Conservation (phyloP, 2,113 vertebrate genomes). For the Romanogobio albipinnatus region DNA sequence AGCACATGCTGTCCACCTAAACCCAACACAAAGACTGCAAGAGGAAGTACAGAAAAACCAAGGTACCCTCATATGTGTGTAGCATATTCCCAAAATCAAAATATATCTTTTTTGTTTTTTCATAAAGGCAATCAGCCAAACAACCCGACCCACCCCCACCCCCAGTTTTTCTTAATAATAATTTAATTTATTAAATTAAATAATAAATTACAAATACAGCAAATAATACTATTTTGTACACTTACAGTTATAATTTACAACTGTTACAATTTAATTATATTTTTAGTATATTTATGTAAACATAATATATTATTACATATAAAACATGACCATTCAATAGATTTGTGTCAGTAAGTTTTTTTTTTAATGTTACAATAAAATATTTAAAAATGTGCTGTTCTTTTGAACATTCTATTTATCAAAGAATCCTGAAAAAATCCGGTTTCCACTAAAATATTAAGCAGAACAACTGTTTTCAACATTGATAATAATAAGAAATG, state of each 20-base stretch:
- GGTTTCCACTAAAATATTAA: not conserved
- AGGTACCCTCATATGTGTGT: not conserved
- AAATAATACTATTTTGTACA: not conserved
- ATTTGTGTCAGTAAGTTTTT: too few species aligned
- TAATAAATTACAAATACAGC: not conserved
- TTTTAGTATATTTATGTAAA: too few species aligned
- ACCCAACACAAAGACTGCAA: not conserved
- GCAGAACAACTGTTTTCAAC: not conserved
- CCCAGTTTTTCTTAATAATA: too few species aligned
- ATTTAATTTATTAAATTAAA: not conserved
- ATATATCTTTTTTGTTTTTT: not conserved
- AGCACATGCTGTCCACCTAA: constrained; percentile 12
- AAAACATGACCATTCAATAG: too few species aligned
- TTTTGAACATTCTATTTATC: not conserved
- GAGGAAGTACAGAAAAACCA: not conserved
- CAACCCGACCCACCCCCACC: too few species aligned
- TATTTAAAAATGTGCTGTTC: not conserved
- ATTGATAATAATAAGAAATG: not conserved
- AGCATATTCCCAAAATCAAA: not conserved
- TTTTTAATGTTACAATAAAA: not conserved
- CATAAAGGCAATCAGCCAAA: not conserved
- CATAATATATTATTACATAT: too few species aligned
- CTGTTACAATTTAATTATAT: not conserved
- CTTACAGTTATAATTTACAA: not conserved
- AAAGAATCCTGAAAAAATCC: not conserved